phyloP scores from a whole-genome alignment of 64 coral and sea anemone species.

The Anthopleura sola region DNA sequence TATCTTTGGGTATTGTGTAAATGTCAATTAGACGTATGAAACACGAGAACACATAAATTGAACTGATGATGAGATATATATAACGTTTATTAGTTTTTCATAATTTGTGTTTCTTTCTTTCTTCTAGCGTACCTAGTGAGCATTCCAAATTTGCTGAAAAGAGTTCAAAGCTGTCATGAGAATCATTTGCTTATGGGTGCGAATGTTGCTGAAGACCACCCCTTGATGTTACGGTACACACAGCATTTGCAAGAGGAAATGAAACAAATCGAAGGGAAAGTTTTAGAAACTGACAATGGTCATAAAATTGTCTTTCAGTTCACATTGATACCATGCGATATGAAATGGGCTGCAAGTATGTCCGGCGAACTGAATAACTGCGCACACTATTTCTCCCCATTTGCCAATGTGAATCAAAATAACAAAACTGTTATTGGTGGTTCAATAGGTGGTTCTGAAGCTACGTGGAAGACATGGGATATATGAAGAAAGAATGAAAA shows the following conservation, averaged over 20 bases:
- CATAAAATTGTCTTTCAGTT: slow-evolving; percentile 35
- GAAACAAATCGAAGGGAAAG: slow-evolving; percentile 26
- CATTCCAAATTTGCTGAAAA: slow-evolving; percentile 33
- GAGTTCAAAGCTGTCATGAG: slow-evolving; percentile 50
- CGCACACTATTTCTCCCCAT: slow-evolving; percentile 45
- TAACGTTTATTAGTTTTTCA: too few relatives aligned
- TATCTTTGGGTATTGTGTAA: too few relatives aligned
- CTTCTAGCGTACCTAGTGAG: slow-evolving; percentile 38
- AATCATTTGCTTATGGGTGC: slow-evolving; percentile 42
- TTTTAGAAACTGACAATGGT: slow-evolving; percentile 25
- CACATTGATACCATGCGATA: slow-evolving; percentile 43
- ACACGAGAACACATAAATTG: too few relatives aligned
- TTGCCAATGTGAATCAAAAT: slow-evolving; percentile 43
- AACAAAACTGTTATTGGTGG: slow-evolving; percentile 27
- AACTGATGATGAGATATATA: too few relatives aligned
- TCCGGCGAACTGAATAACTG: slow-evolving; percentile 60
- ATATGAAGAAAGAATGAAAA: slow-evolving; percentile 33
- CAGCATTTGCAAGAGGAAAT: slow-evolving; percentile 44
- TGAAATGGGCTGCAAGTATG: slow-evolving; percentile 46
- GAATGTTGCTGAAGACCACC: slow-evolving; percentile 32
- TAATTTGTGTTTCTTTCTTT: too few relatives aligned
- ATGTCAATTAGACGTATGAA: too few relatives aligned
- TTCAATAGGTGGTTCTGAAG: slow-evolving; percentile 20
- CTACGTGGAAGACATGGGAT: slow-evolving; percentile 42
- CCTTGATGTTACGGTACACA: slow-evolving; percentile 29